Base-by-base conservation (phyloP, 2,888 invertebrate species). In the Esperia sulphurella region DNA sequence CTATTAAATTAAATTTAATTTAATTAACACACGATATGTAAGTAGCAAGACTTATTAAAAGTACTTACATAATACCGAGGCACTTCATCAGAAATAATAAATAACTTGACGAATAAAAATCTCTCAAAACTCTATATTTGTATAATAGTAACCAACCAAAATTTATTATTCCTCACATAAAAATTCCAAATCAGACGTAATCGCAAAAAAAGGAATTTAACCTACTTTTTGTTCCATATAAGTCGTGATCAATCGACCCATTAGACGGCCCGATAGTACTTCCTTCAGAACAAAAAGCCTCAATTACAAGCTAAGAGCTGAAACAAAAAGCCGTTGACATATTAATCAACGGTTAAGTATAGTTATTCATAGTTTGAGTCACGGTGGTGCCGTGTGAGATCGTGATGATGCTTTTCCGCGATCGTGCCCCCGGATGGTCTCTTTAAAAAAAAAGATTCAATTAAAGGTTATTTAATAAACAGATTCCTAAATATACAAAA, bases 351-450 rank as follows among this genome's bases (percentile, higher is more conserved):
- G 54, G 47, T 62, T 59, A 54, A 49, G 38, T 49, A 59, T 58
- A 55, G 50, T 53, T 50, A 53, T 59, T 48, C 58, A 54, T 43
- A 49, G 53, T 45, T 60, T 50, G 64, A 68, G 56, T 53, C 59
- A 58, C 59, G 59, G 59, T 59, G 57, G 57, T 48, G 51, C 58
- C 59, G 51, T 57, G 35, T 13, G 13, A 50, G 57, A 55, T 81
- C 83, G 82, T 83, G 81, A 79, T 63, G 48, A 59, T 67, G 68
- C 66, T 73, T 75, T 81, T 85, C 84, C 86, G 84, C 58, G 68
- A 63, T 86, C 86, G 78, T 83, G 82, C 68, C 61, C 57, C 56
- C 58, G 56, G 61, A 59, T 65, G 59, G 45, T 48, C 48, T 52
- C 52, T 63, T 64, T 59, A 58, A 58, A 48, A 45, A n/a, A 48